A percentile compares a stretch with the other conserved stretches of the same genome.
phyloP scores from a whole-genome alignment of 2,113 vertebrate species.

The Ailuropoda melanoleuca region DNA sequence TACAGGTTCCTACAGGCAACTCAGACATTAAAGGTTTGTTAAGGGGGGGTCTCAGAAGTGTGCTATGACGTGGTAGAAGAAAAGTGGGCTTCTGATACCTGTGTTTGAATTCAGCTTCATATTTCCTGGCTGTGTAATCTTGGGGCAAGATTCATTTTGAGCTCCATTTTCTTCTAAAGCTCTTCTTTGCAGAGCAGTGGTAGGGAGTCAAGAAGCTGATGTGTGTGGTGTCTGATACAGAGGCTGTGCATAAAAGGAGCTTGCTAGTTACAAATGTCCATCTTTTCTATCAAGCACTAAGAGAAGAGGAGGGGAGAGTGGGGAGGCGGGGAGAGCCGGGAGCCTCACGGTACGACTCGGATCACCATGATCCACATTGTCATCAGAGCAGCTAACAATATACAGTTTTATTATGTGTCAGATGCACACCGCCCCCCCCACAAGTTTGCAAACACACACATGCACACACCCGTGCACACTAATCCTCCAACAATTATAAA shows the following conservation, averaged over 20 bases:
- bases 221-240: neutral
- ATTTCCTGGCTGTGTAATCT: neutral
- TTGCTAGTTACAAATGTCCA: accelerated
- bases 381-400: neutral
- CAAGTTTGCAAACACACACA: accelerated
- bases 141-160: neutral
- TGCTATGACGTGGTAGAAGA: accelerated
- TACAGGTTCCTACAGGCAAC: neutral
- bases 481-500: neutral
- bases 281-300: neutral
- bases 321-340: neutral
- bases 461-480: accelerated
- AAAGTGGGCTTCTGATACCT: neutral
- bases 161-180: neutral
- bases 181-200: neutral
- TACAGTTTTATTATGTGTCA: neutral
- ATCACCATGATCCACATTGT: neutral
- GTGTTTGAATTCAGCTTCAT: neutral
- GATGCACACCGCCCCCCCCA: neutral
- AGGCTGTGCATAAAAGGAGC: neutral
- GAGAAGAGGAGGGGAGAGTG: neutral
- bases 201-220: neutral
- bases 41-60: neutral
- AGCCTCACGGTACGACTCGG: neutral
- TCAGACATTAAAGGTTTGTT: neutral